Base-by-base conservation (phyloP, 2,113 vertebrate species). In the Tiliqua scincoides region DNA sequence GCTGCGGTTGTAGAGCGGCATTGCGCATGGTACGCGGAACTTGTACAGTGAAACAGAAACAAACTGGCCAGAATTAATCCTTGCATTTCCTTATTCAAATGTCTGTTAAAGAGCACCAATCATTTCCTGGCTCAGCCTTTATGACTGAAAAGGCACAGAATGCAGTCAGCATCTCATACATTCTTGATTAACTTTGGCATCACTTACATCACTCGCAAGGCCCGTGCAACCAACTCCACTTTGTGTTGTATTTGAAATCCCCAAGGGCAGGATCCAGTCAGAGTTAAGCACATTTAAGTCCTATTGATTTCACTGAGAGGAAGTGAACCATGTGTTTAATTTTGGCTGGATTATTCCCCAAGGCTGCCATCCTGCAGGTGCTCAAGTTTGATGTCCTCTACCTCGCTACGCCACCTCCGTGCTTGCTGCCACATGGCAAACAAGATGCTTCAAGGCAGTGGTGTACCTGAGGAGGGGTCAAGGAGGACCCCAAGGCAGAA, bases 21-120 rank as follows among this genome's bases (percentile, higher is more conserved):
- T 37, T 10, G 25, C 40, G 35, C 6, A 35, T 7, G n/a, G 23
- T 57, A 61, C 54, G 35, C 52, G 20, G 30, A 35, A 18, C 12
- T 62, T 79, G 61, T 12, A 15, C 9, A 10, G 80, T 35, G 74
- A 62, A 27, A 72, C 1, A 83, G 14, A 78, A 78, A 14, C 43
- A 85, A 91, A 2, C 1, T 85, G 87, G 76, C 32, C n/a, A 84
- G 88, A 79, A 68, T 84, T 30, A 61, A 85, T 0, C 76, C n/a
- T 32, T 75, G n/a, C 10, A 48, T 57, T 83, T 35, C 74, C 87
- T 87, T 83, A 77, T 72, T 81, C 11, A 84, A 84, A 48, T 23
- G 0, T 73, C 76, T 85, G n/a, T 77, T n/a, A 57, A 59, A 61
- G 35, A n/a, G 83, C 30, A 68, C n/a, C 27, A 52, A 5, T 35